A percentile compares a stretch with the other conserved stretches of the same genome.
Conservation (phyloP, 2,888 invertebrate genomes). For the Pteria penguin region DNA sequence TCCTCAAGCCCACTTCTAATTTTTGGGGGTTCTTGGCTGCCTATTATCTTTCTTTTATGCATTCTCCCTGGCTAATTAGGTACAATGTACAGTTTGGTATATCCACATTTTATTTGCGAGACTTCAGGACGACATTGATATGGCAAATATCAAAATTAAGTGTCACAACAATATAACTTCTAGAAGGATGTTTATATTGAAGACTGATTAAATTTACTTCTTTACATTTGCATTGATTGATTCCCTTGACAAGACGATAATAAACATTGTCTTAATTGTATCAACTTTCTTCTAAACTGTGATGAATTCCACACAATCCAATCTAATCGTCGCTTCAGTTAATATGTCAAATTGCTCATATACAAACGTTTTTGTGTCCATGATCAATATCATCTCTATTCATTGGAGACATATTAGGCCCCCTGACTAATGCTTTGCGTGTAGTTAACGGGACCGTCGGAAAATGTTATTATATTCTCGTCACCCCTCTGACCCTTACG, state of each 20-base stretch:
- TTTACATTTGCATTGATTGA: neutral
- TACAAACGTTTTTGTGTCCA: slow-evolving; percentile 16
- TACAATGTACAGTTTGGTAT: no score
- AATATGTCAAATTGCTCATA: slow-evolving; percentile 46
- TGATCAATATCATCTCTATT: slow-evolving; percentile 19
- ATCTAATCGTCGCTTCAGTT: slow-evolving; percentile 41
- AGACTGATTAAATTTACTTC: no score
- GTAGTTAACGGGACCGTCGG: slow-evolving; percentile 24
- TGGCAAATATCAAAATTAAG: no score
- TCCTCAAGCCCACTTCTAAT: no score
- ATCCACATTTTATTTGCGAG: no score
- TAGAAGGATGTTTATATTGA: neutral
- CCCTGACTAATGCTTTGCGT: slow-evolving; percentile 20
- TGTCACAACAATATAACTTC: no score
- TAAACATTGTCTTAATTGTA: slow-evolving; percentile 30
- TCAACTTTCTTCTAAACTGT: slow-evolving; percentile 36
- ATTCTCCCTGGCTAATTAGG: no score
- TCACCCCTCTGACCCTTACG: slow-evolving; percentile 34
- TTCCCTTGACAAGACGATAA: neutral
- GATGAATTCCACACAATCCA: slow-evolving; percentile 35
- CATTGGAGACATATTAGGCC: neutral
- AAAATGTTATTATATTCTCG: slow-evolving; percentile 40
- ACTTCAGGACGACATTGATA: no score
- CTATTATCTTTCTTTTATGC: no score
- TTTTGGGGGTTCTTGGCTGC: no score